Evolutionary conservation across 2,888 invertebrate species (phyloP).

Genomic region (Colletes collaris): DNA sequence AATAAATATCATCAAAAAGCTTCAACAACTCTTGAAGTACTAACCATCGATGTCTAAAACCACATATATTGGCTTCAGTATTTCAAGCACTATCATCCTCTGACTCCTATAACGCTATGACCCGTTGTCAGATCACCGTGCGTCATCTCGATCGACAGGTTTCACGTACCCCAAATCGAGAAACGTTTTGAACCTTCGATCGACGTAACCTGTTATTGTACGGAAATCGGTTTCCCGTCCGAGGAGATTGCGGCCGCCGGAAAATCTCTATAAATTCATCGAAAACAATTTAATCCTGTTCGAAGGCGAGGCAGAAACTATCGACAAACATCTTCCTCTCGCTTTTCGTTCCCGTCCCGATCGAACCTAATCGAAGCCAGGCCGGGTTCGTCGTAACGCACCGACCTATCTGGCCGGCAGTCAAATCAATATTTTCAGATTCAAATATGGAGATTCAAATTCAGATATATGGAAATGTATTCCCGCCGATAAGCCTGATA

Average conservation of each 20-base stretch:
- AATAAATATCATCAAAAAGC: too few relatives aligned
- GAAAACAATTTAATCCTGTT: constrained; percentile 63
- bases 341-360: constrained; percentile 41
- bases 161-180: constrained; percentile 11
- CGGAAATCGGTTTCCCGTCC: constrained; percentile 31
- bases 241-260: constrained; percentile 40
- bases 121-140: too few relatives aligned
- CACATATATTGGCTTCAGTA: too few relatives aligned
- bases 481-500: constrained; percentile 72
- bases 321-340: constrained; percentile 55
- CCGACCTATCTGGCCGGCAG: constrained; percentile 45
- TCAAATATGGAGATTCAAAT: constrained; percentile 72
- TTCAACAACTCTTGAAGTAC: too few relatives aligned
- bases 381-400: constrained; percentile 36
- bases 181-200: constrained; percentile 6
- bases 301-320: constrained; percentile 56
- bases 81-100: too few relatives aligned
- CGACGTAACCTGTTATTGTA: constrained; percentile 26
- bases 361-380: constrained; percentile 48
- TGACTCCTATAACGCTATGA: too few relatives aligned
- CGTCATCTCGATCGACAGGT: constrained; percentile 1
- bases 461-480: constrained; percentile 75
- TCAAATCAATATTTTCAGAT: constrained; percentile 73
- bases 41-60: too few relatives aligned
- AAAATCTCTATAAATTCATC: constrained; percentile 65